Conservation (phyloP, 1,140 invertebrate species). For the Paraescarpia echinospica region DNA sequence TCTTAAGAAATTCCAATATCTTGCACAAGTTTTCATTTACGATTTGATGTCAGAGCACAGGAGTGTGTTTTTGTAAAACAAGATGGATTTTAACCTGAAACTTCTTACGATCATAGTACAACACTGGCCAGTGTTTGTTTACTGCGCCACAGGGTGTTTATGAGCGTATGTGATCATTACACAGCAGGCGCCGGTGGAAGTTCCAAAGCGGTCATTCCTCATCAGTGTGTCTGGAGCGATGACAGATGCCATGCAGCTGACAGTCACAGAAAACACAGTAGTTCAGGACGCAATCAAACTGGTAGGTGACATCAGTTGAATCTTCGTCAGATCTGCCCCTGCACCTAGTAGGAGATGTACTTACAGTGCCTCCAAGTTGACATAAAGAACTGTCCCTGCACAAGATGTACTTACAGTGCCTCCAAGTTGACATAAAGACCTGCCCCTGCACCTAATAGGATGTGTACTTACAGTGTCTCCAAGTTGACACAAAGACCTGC, state of each 20-base stretch:
- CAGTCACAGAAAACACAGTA: slow-evolving; percentile 85
- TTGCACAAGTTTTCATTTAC: no score
- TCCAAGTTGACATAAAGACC: no score
- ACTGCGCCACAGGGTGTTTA: background rate
- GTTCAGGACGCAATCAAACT: slow-evolving; percentile 81
- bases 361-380: no score
- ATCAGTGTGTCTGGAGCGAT: slow-evolving; percentile 86
- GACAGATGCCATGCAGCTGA: slow-evolving; percentile 83
- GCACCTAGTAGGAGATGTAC: no score
- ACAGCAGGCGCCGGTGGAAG: background rate
- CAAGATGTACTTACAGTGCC: no score
- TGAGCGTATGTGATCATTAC: background rate
- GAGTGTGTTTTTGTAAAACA: background rate
- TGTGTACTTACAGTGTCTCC: no score
- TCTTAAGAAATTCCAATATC: no score
- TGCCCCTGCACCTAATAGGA: no score
- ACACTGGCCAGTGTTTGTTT: background rate
- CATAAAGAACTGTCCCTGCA: no score
- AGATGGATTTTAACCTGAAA: background rate
- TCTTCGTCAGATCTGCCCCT: background rate
- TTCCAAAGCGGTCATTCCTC: slow-evolving; percentile 86
- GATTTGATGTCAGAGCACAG: no score
- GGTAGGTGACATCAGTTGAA: slow-evolving; percentile 59
- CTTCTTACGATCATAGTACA: background rate
- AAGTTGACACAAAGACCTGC: no score